Conservation (phyloP, 2,797 vertebrate genomes). For the Acrossocheilus fasciatus region DNA sequence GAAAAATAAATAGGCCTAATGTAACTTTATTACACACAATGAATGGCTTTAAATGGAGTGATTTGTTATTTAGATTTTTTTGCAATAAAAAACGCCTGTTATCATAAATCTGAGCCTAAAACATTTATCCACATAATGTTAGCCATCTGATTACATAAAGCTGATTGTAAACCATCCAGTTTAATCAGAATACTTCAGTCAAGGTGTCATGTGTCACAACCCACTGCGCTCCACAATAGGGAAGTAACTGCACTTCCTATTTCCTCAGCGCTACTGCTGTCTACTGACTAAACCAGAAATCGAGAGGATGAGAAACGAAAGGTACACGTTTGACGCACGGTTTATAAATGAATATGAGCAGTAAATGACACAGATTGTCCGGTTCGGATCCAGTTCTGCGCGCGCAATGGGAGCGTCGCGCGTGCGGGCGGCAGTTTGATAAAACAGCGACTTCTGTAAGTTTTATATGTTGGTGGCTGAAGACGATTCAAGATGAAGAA, state of each 20-base stretch:
- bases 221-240: constrained; percentile 67
- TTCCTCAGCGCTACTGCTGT: constrained; percentile 65
- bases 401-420: constrained; percentile 73
- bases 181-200: constrained; percentile 33
- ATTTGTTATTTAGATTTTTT: neutral
- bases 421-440: constrained; percentile 60
- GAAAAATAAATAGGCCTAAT: neutral
- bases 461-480: constrained; percentile 40
- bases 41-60: neutral
- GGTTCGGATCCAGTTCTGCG: constrained; percentile 45
- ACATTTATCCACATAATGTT: too few species aligned
- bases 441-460: constrained; percentile 61
- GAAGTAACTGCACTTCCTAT: constrained; percentile 82
- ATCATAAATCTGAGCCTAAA: neutral
- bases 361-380: constrained; percentile 8
- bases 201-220: constrained; percentile 78
- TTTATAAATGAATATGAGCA: neutral
- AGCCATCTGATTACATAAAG: neutral
- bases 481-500: constrained; percentile 87
- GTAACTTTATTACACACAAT: neutral
- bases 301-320: constrained; percentile 17
- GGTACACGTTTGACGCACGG: constrained; percentile 23
- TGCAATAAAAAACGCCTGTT: neutral
- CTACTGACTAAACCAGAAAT: constrained; percentile 31
- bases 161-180: neutral